Percentiles rank a stretch among this genome's conserved stretches.
These are phyloP conservation scores for Leptodactylus fuscus DNA, from an alignment of 2,113 vertebrate genomes.

Conservation along the genomic window DNA sequence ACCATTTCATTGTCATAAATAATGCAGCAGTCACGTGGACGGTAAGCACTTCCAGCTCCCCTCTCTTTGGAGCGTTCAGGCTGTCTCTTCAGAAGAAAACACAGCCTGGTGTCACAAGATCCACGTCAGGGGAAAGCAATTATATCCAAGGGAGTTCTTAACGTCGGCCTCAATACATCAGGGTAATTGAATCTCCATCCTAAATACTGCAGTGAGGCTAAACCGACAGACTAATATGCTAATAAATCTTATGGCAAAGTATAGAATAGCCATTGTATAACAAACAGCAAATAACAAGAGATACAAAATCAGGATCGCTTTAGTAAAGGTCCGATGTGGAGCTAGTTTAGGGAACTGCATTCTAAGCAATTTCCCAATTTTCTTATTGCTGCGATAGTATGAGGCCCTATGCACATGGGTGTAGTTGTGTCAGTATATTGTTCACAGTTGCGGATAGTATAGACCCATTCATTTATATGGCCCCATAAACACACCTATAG, in stretches of 20 bases:
- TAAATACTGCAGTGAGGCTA: not conserved
- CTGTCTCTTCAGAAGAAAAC: not conserved
- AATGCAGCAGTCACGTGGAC: slow-evolving; percentile 19
- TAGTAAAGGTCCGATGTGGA: no score
- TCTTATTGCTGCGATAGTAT: no score
- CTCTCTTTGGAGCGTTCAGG: not conserved
- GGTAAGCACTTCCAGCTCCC: not conserved
- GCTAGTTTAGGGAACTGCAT: no score
- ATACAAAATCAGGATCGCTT: no score
- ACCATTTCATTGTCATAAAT: slow-evolving; percentile 49
- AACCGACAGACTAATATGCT: not conserved
- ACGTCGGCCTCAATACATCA: slow-evolving; percentile 27
- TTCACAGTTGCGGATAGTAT: no score
- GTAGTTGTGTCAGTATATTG: no score
- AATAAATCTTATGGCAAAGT: not conserved
- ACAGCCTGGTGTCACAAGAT: slow-evolving; percentile 1
- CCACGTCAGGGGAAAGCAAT: not conserved
- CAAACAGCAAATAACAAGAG: no score
- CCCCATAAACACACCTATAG: no score
- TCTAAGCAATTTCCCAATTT: no score
- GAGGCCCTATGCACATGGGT: no score
- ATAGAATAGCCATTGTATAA: not conserved
- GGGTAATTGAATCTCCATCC: slow-evolving; percentile 15
- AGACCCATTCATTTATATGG: no score
- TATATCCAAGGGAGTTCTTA: slow-evolving; percentile 31